Percentiles rank a stretch among this genome's conserved stretches.
phyloP scores from a whole-genome alignment of 1,140 invertebrate species.

The Sminthurides bifidus region DNA sequence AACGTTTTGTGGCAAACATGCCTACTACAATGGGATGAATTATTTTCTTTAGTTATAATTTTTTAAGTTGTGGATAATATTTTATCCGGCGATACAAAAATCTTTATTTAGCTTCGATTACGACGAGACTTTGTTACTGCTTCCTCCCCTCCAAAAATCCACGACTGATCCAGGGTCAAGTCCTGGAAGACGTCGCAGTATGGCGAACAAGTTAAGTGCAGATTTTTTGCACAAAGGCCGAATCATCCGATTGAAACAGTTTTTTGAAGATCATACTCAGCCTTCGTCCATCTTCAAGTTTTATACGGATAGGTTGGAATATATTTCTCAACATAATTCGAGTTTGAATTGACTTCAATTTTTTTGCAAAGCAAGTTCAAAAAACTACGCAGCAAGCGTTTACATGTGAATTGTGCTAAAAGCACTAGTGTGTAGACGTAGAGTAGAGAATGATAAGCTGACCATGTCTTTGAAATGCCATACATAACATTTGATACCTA shows the following conservation, averaged over 20 bases:
- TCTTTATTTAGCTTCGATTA: no score
- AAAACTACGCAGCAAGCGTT: neutral
- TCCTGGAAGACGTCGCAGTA: slow-evolving; percentile 24
- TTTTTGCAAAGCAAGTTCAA: neutral
- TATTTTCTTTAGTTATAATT: no score
- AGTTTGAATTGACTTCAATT: neutral
- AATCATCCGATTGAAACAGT: slow-evolving; percentile 28
- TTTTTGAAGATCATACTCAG: slow-evolving; percentile 30
- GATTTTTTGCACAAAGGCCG: slow-evolving; percentile 30
- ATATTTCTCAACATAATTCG: neutral
- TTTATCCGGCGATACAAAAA: no score
- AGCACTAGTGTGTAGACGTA: no score
- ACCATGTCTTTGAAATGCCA: no score
- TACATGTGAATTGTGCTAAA: neutral
- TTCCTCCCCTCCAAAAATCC: slow-evolving; percentile 12
- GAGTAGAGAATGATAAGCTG: no score
- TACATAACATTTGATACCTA: no score
- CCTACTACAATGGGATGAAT: no score
- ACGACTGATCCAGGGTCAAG: slow-evolving; percentile 11
- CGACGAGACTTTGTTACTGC: neutral
- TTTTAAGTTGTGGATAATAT: no score
- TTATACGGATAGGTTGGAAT: slow-evolving; percentile 25
- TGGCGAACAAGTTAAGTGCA: slow-evolving; percentile 21
- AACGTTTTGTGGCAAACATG: no score
- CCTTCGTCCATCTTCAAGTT: slow-evolving; percentile 30